Evolutionary conservation across 2,888 invertebrate species (phyloP).

Genomic region (Megaustenia siamemsis): DNA sequence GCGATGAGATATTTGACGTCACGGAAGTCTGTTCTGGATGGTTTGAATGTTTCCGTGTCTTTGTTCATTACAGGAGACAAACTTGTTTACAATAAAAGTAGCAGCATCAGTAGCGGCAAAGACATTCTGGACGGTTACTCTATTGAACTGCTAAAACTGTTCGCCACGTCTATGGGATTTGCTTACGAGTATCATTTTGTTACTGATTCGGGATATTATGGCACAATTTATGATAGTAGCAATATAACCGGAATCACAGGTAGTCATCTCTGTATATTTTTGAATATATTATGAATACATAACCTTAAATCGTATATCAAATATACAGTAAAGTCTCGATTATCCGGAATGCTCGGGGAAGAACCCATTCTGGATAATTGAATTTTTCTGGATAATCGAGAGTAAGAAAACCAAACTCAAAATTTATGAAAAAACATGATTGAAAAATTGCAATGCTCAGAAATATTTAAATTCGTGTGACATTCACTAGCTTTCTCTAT

Average conservation of each 20-base stretch:
- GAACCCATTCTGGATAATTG: no score
- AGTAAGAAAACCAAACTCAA: no score
- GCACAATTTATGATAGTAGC: background rate
- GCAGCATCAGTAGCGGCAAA: background rate
- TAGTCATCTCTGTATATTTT: background rate
- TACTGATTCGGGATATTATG: background rate
- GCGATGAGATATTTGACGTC: background rate
- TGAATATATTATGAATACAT: no score
- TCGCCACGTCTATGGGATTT: background rate
- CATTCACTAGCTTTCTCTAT: no score
- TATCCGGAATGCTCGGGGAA: no score
- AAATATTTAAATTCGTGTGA: no score
- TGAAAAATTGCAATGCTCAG: no score
- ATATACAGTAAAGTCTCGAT: no score
- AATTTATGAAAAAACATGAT: no score
- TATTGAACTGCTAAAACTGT: background rate
- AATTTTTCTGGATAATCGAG: no score
- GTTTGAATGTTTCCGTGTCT: background rate
- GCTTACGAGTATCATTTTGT: background rate
- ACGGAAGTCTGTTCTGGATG: background rate
- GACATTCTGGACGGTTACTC: background rate
- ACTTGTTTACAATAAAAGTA: no score
- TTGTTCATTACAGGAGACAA: background rate
- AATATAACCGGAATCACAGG: background rate
- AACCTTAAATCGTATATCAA: no score